phyloP scores from a whole-genome alignment of 1,140 invertebrate species.

The Philaenus spumarius region DNA sequence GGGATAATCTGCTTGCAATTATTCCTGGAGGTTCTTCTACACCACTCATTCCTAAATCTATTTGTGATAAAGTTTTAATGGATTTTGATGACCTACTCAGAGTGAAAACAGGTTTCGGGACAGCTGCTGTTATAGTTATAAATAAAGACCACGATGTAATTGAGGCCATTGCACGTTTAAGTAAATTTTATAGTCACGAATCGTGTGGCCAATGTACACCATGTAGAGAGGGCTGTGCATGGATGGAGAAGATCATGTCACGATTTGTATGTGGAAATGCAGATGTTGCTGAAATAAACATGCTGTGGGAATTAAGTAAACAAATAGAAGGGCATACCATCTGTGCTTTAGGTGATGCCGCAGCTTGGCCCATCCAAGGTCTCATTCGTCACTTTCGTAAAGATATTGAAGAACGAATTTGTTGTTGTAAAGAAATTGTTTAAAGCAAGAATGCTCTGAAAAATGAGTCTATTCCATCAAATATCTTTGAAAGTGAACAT shows the following conservation, averaged over 20 bases:
- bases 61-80: constrained; percentile 58
- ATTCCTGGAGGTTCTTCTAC: constrained; percentile 70
- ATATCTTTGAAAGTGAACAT: too few species aligned
- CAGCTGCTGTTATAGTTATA: constrained; percentile 67
- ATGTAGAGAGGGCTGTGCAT: constrained; percentile 62
- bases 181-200: constrained; percentile 71
- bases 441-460: too few species aligned
- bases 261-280: constrained; percentile 55
- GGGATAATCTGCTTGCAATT: constrained; percentile 65
- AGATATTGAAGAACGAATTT: constrained; percentile 36
- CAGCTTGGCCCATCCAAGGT: constrained; percentile 67
- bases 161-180: constrained; percentile 59
- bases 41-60: constrained; percentile 56
- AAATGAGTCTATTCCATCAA: too few species aligned
- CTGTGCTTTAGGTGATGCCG: constrained; percentile 65
- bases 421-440: too few species aligned
- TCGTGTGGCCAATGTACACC: constrained; percentile 77
- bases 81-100: constrained; percentile 61
- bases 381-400: constrained; percentile 63
- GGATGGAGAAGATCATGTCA: constrained; percentile 64
- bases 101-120: constrained; percentile 56
- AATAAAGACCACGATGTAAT: constrained; percentile 61
- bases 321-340: constrained; percentile 74
- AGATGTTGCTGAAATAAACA: constrained; percentile 57
- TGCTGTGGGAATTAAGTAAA: constrained; percentile 63